Conservation (phyloP, 2,888 invertebrate genomes). For the Drosophila merina region DNA sequence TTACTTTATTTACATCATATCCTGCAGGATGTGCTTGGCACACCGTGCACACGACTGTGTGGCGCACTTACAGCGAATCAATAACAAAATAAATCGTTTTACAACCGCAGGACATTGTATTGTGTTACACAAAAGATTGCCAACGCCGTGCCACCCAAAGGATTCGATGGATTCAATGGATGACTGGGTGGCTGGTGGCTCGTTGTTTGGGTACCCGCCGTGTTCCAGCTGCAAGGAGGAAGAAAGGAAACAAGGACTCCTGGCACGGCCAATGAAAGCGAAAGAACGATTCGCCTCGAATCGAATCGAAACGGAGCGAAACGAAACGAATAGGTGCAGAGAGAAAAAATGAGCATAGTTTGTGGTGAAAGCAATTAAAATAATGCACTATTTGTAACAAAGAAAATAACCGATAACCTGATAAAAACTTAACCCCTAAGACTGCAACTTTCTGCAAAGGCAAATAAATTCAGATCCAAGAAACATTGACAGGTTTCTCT, state of each 20-base stretch:
- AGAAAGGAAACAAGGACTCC: conserved; percentile 20
- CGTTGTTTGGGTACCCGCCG: background rate
- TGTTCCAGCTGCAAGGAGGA: conserved; percentile 17
- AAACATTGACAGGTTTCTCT: background rate
- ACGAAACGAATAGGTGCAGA: conserved; percentile 34
- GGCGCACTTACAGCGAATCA: conserved; percentile 77
- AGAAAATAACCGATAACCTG: background rate
- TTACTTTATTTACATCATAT: conserved; percentile 78
- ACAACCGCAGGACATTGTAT: conserved; percentile 80
- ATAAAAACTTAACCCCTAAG: too few relatives aligned
- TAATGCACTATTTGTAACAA: background rate
- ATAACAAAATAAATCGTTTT: conserved; percentile 80
- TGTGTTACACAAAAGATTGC: conserved; percentile 78
- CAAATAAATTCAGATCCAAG: background rate
- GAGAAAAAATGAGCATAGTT: conserved; percentile 12
- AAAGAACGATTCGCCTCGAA: conserved; percentile 51
- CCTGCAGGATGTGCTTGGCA: conserved; percentile 45
- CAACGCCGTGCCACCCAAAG: conserved; percentile 46
- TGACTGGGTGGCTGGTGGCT: conserved; percentile 14
- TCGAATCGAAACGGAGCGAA: conserved; percentile 47
- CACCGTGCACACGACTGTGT: conserved; percentile 43
- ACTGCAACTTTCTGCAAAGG: background rate
- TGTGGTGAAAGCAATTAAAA: background rate
- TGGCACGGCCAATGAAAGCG: conserved; percentile 65
- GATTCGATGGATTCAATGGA: conserved; percentile 40